Percentiles rank a stretch among this genome's conserved stretches.
These are phyloP conservation scores for Pogonognathellus flavescens DNA, from an alignment of 1,140 invertebrate genomes.

Conservation along the genomic window DNA sequence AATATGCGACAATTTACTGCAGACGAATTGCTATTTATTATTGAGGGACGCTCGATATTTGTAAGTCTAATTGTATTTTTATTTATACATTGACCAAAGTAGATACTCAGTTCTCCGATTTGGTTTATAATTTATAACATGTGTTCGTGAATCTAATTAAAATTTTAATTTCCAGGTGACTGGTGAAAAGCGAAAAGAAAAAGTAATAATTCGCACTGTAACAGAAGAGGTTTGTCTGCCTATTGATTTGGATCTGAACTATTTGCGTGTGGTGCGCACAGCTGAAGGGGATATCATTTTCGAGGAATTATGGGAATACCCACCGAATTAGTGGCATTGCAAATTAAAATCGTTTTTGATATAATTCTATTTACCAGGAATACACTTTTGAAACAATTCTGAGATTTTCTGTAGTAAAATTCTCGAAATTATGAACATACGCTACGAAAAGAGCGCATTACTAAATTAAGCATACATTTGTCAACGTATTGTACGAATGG, in stretches of 20 bases:
- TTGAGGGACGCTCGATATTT: conserved; percentile 6
- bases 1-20: neutral
- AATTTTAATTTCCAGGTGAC: neutral
- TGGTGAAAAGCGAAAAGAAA: neutral
- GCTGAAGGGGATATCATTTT: neutral
- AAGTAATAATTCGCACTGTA: neutral
- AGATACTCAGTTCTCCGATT: too few relatives aligned
- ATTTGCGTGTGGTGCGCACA: neutral
- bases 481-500: too few relatives aligned
- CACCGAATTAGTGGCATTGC: too few relatives aligned
- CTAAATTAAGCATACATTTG: too few relatives aligned
- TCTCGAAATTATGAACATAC: too few relatives aligned
- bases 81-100: neutral
- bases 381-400: too few relatives aligned
- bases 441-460: too few relatives aligned
- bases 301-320: conserved; percentile 7
- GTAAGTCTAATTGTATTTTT: neutral
- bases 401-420: too few relatives aligned
- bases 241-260: conserved; percentile 2
- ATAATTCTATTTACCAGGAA: too few relatives aligned
- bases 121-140: too few relatives aligned
- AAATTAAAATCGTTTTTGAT: too few relatives aligned
- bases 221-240: conserved; percentile 33
- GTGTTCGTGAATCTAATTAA: neutral
- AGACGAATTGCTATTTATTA: conserved; percentile 11